Evolutionary conservation across 2,113 vertebrate species (phyloP).

Genomic region (Glaucomys volans): DNA sequence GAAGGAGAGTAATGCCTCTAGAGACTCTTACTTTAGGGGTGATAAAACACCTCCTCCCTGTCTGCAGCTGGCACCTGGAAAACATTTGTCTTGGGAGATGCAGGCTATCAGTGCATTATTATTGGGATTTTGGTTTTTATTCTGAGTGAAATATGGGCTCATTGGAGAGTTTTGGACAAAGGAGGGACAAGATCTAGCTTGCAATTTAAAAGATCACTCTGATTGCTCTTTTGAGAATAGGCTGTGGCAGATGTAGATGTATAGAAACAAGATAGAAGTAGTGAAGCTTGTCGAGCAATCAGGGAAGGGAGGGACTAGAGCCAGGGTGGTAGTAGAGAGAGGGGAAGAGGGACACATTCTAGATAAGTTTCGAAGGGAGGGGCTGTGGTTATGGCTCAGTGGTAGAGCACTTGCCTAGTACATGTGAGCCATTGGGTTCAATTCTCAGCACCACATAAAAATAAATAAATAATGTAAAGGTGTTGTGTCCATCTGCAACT

Average conservation of each 20-base stretch:
- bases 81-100: too few relatives aligned
- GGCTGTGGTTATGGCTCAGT: too few relatives aligned
- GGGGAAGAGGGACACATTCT: not conserved
- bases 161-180: not conserved
- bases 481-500: too few relatives aligned
- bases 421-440: too few relatives aligned
- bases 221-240: not conserved
- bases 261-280: slow-evolving; percentile 16
- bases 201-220: not conserved
- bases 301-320: not conserved
- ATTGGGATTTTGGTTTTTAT: slow-evolving; percentile 16
- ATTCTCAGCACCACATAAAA: too few relatives aligned
- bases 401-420: too few relatives aligned
- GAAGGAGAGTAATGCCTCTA: too few relatives aligned
- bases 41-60: too few relatives aligned
- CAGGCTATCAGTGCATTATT: not conserved
- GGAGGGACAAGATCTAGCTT: not conserved
- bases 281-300: not conserved
- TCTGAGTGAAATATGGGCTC: not conserved
- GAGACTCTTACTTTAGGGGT: too few relatives aligned
- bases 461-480: too few relatives aligned
- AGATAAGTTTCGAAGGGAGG: not conserved
- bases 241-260: too few relatives aligned
- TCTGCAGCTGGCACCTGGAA: too few relatives aligned
- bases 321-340: not conserved